Conservation (phyloP, 2,797 vertebrate species). For the Botia kubotai region DNA sequence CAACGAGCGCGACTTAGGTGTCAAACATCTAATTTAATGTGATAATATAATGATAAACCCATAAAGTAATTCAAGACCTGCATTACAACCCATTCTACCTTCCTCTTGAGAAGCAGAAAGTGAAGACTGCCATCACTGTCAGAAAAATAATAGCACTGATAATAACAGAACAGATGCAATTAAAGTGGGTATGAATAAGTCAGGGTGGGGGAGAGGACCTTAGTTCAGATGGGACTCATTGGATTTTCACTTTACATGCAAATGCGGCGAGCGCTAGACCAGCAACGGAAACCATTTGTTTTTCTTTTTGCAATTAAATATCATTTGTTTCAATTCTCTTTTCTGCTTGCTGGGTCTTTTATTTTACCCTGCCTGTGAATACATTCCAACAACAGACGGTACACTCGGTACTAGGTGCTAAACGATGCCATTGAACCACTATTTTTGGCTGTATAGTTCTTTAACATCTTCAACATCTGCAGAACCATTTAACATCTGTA, state of each 20-base stretch:
- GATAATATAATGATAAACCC: slow-evolving; percentile 11
- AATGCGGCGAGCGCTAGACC: slow-evolving; percentile 56
- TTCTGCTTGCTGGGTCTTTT: slow-evolving; percentile 1
- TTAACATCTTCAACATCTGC: too few relatives aligned
- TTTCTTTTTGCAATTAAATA: slow-evolving; percentile 61
- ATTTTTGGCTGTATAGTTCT: too few relatives aligned
- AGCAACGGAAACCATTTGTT: slow-evolving; percentile 54
- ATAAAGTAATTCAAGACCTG: slow-evolving; percentile 31
- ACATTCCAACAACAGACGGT: background rate
- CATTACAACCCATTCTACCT: background rate
- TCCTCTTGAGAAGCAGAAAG: slow-evolving; percentile 22
- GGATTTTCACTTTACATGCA: slow-evolving; percentile 51
- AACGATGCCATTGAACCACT: too few relatives aligned
- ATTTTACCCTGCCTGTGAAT: background rate
- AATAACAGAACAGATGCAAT: slow-evolving; percentile 44
- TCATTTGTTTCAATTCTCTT: slow-evolving; percentile 28
- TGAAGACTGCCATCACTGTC: slow-evolving; percentile 11
- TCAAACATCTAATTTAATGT: slow-evolving; percentile 34
- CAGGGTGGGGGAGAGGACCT: background rate
- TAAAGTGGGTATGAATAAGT: slow-evolving; percentile 29
- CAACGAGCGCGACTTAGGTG: background rate
- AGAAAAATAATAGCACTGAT: slow-evolving; percentile 44
- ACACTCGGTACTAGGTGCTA: too few relatives aligned
- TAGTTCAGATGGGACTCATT: background rate
- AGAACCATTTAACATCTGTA: too few relatives aligned